A percentile compares a stretch with the other conserved stretches of the same genome.
phyloP scores from a whole-genome alignment of 1,140 invertebrate species.

The Acromyrmex charruanus region DNA sequence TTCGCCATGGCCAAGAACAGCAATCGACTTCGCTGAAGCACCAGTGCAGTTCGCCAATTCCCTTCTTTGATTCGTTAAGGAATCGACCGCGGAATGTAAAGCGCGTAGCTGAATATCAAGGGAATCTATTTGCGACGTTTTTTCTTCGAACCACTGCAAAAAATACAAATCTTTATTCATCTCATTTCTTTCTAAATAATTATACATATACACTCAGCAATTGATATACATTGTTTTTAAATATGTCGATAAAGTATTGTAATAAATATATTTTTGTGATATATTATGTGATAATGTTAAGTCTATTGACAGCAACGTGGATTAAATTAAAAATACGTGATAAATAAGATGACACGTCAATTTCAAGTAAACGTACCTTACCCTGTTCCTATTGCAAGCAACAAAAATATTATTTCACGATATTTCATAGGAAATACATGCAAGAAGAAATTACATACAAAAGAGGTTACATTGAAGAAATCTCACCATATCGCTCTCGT shows the following conservation, averaged over 20 bases:
- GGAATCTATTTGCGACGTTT: slow-evolving; percentile 96
- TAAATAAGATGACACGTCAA: slow-evolving; percentile 39
- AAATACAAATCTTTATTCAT: neutral
- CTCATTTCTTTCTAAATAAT: neutral
- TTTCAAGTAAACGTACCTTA: slow-evolving; percentile 79
- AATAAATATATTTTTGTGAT: slow-evolving; percentile 4
- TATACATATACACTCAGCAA: neutral
- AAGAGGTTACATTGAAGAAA: slow-evolving; percentile 39
- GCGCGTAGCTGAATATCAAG: slow-evolving; percentile 96
- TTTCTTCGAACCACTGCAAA: slow-evolving; percentile 99
- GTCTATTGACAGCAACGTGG: neutral
- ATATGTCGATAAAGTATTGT: neutral
- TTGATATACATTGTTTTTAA: slow-evolving; percentile 1
- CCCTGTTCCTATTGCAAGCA: slow-evolving; percentile 81
- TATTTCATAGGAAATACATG: slow-evolving; percentile 75
- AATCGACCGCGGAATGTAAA: slow-evolving; percentile 95
- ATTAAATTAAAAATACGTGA: neutral
- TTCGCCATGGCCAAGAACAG: slow-evolving; percentile 97
- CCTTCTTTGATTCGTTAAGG: slow-evolving; percentile 94
- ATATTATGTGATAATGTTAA: neutral
- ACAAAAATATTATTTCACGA: slow-evolving; percentile 79
- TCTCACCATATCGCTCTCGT: slow-evolving; percentile 98
- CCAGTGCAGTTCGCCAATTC: slow-evolving; percentile 94
- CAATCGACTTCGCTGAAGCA: slow-evolving; percentile 94
- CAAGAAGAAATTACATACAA: slow-evolving; percentile 56